These are phyloP conservation scores for Propithecus deckenii DNA, from an alignment of 2,797 vertebrate species.

Conservation along the genomic window DNA sequence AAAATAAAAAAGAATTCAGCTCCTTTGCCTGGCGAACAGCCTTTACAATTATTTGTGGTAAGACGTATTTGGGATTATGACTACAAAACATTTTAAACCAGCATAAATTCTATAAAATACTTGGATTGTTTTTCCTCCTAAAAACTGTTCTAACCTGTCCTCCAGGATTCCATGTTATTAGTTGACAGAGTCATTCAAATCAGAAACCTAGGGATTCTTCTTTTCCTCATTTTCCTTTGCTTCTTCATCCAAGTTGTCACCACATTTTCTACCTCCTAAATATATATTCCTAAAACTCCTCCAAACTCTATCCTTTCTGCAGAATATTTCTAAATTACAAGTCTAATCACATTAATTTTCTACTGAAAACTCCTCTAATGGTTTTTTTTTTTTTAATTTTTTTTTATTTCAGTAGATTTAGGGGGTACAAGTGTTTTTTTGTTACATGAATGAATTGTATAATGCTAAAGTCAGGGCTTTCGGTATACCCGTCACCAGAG, in stretches of 20 bases:
- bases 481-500: background rate
- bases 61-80: slow-evolving; percentile 74
- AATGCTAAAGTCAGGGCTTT: background rate
- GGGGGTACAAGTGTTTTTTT: background rate
- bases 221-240: background rate
- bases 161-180: background rate
- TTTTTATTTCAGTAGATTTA: background rate
- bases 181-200: background rate
- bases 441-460: background rate
- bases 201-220: background rate
- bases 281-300: background rate
- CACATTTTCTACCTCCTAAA: background rate
- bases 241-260: background rate
- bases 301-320: background rate
- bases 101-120: background rate
- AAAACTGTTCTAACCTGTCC: background rate
- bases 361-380: background rate
- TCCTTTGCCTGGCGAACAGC: slow-evolving; percentile 87
- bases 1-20: slow-evolving; percentile 93
- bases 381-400: background rate
- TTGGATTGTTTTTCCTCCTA: background rate
- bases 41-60: slow-evolving; percentile 97
- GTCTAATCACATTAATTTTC: background rate
- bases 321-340: slow-evolving; percentile 2
- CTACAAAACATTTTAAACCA: background rate